Evolutionary conservation across 1,140 invertebrate genomes (phyloP), one percentile per base, ranked within the genome.

Genomic region (Papilio machaon): DNA sequence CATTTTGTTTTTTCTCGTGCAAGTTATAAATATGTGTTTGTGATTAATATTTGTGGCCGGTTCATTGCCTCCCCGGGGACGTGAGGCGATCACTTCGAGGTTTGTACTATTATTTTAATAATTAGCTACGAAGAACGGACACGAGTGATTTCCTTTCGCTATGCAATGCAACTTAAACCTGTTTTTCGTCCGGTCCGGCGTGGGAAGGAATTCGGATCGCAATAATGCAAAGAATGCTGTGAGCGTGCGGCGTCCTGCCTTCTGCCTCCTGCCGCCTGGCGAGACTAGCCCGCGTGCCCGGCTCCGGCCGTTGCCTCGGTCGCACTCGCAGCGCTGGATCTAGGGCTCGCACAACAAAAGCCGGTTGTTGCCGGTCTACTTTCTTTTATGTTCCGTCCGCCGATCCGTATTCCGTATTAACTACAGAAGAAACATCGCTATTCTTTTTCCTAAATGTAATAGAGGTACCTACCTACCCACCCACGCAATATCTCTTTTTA

Each of bases 181-280:
- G 91, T 92, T 94, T 92, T 89, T 89, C 83, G 88, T 91, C 88
- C 91, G 91, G 85, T 86, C 85, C 85, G 89, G 90, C 92, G 92
- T 94, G 92, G 91, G 92, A 94, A 92, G 89, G 87, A 85, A 92
- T 91, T 88, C 87, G 82, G 85, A 85, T 90, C 88, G 88, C 85
- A 88, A 87, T 89, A 83, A 79, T 43, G 77, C 38, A 17, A 64
- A 58, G 77, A 79, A 79, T 79, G 77, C 46, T 47, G 77, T 79
- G 58, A 64, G 54, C 35, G 54, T 13, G 9, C 23, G 15, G 49
- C 38, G 30, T 79, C 76, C 76, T 47, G 54, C 54, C 49, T 52
- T 13, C 49, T 6, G 15, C 15, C 49, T 13, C 49, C 11, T 52
- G 47, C 35, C 15, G 60, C 76, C 54, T 13, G 64, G 64, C 23